Conservation (phyloP, 2,113 vertebrate species). For the Lipophrys pholis region DNA sequence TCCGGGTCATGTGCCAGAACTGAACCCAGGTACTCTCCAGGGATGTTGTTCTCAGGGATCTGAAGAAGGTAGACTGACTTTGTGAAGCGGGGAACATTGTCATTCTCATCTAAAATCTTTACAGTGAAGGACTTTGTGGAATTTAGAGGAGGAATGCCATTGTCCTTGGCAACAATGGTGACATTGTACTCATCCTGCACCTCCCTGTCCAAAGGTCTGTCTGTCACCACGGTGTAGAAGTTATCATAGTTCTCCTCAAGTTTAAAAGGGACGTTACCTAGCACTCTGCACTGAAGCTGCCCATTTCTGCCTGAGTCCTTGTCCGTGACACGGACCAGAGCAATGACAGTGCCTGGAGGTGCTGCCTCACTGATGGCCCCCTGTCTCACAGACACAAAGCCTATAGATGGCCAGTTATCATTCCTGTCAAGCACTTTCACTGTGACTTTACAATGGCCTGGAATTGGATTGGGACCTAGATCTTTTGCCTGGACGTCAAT, state of each 20-base stretch:
- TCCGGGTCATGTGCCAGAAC: conserved; percentile 97
- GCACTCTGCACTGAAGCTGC: conserved; percentile 94
- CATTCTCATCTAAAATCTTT: conserved; percentile 96
- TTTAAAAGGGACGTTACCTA: conserved; percentile 93
- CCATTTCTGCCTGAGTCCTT: conserved; percentile 96
- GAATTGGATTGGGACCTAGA: conserved; percentile 96
- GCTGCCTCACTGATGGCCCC: conserved; percentile 98
- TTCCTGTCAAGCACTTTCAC: conserved; percentile 97
- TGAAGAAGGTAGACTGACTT: conserved; percentile 96
- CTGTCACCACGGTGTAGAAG: conserved; percentile 96
- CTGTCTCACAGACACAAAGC: conserved; percentile 97
- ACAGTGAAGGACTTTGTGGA: conserved; percentile 97
- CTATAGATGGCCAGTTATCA: conserved; percentile 96
- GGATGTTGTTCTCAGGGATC: conserved; percentile 98
- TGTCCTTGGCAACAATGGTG: conserved; percentile 96
- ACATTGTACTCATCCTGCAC: conserved; percentile 96
- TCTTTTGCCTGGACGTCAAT: conserved; percentile 97
- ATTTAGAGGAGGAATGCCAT: conserved; percentile 93
- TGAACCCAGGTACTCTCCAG: conserved; percentile 95
- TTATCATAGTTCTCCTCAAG: conserved; percentile 98
- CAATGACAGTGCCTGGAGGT: conserved; percentile 95
- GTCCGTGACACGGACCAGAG: conserved; percentile 95
- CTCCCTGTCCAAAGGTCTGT: conserved; percentile 94
- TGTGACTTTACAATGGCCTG: conserved; percentile 97
- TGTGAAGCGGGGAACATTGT: conserved; percentile 95